Percentiles rank a stretch among this genome's conserved stretches.
Evolutionary conservation across 1,140 invertebrate species (phyloP).

Genomic region (Calliopsis andreniformis): DNA sequence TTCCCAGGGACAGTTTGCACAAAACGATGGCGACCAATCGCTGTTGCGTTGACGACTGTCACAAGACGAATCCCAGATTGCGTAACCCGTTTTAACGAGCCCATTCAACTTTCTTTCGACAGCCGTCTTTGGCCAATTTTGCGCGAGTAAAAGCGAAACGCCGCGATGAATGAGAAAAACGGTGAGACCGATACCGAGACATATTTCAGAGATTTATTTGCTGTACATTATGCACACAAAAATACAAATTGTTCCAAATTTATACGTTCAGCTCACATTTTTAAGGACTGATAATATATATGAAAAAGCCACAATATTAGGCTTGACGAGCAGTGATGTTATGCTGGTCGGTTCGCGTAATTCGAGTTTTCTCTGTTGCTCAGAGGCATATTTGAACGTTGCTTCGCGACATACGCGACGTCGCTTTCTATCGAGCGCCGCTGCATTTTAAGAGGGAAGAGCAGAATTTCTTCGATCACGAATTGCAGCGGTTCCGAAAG

Average conservation of each 20-base stretch:
- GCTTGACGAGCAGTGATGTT: no score
- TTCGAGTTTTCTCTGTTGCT: no score
- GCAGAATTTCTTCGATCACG: conserved; percentile 28
- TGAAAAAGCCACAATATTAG: no score
- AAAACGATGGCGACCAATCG: no score
- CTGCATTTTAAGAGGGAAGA: conserved; percentile 30
- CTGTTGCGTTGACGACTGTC: not conserved
- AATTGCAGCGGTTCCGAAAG: not conserved
- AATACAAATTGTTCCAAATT: no score
- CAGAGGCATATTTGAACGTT: not conserved
- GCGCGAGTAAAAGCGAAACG: conserved; percentile 34
- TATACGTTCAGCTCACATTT: no score
- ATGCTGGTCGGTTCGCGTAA: no score
- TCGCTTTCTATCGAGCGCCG: conserved; percentile 26
- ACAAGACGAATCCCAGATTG: not conserved
- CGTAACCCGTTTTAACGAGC: conserved; percentile 1
- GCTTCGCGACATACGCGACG: conserved; percentile 4
- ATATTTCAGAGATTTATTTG: no score
- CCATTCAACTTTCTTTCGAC: conserved; percentile 18
- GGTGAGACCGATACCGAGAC: not conserved
- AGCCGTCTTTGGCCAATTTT: conserved; percentile 1
- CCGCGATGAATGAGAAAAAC: not conserved
- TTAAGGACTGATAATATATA: no score
- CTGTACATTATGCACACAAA: no score
- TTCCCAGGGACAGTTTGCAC: not conserved